These are phyloP conservation scores for Squalus acanthias DNA, from an alignment of 2,797 vertebrate genomes.

Conservation along the genomic window DNA sequence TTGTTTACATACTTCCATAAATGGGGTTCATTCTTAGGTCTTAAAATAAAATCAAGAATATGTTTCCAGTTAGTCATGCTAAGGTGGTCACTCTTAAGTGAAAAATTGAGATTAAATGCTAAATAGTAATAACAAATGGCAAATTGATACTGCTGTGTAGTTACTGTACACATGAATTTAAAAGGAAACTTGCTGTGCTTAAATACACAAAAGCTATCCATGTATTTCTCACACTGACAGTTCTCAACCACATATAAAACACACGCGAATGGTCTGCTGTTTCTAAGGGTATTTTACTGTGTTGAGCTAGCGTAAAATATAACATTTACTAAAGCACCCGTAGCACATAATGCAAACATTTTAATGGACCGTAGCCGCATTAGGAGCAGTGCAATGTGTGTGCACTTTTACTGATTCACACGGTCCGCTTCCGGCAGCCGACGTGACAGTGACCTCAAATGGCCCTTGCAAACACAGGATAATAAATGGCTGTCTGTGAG, in stretches of 20 bases:
- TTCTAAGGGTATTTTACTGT: neutral
- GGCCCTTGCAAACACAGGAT: neutral
- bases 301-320: neutral
- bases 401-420: constrained; percentile 1
- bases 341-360: neutral
- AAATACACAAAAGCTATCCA: neutral
- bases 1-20: constrained; percentile 2
- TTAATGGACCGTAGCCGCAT: neutral
- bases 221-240: neutral
- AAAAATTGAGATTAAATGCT: constrained; percentile 28
- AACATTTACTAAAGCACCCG: neutral
- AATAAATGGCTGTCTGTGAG: neutral
- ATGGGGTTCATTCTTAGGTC: neutral
- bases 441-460: constrained; percentile 1
- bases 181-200: neutral
- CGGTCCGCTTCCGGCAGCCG: neutral
- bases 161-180: neutral
- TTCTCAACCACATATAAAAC: neutral
- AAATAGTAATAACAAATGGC: neutral
- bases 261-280: neutral
- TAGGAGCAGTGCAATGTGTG: neutral
- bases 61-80: neutral
- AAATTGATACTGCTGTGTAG: neutral
- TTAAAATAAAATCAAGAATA: neutral
- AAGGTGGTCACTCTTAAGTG: neutral